Percentiles rank a stretch among this genome's conserved stretches.
These are phyloP conservation scores for Lasioglossum villosulum DNA, from an alignment of 2,888 invertebrate genomes.

Conservation along the genomic window DNA sequence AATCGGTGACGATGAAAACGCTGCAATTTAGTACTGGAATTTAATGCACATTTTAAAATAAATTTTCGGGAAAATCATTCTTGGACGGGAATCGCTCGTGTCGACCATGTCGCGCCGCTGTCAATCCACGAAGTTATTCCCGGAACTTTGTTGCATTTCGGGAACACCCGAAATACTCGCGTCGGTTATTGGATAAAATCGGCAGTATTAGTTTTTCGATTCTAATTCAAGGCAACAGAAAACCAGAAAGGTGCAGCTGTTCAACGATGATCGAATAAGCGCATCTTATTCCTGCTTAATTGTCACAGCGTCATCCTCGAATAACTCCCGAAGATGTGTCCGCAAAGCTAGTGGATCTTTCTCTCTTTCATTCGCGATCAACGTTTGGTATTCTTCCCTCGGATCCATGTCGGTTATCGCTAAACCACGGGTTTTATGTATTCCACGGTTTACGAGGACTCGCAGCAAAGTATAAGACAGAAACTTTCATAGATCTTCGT, in stretches of 20 bases:
- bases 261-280: background rate
- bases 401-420: background rate
- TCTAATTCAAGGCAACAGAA: background rate
- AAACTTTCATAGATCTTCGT: background rate
- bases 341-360: background rate
- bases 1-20: too few species aligned
- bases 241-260: background rate
- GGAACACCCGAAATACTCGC: background rate
- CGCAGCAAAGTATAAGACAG: background rate
- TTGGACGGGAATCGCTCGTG: background rate
- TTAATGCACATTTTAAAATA: background rate
- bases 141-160: background rate
- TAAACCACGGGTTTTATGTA: background rate
- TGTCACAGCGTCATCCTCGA: background rate
- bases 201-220: background rate
- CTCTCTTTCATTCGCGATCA: background rate
- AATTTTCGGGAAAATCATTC: background rate
- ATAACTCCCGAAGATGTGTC: background rate
- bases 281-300: background rate
- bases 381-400: background rate
- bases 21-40: background rate
- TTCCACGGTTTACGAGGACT: background rate
- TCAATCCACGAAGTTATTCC: constrained; percentile 2
- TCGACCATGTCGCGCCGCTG: background rate
- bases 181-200: background rate